Evolutionary conservation across 2,113 vertebrate species (phyloP).

Genomic region (Sula dactylatra): DNA sequence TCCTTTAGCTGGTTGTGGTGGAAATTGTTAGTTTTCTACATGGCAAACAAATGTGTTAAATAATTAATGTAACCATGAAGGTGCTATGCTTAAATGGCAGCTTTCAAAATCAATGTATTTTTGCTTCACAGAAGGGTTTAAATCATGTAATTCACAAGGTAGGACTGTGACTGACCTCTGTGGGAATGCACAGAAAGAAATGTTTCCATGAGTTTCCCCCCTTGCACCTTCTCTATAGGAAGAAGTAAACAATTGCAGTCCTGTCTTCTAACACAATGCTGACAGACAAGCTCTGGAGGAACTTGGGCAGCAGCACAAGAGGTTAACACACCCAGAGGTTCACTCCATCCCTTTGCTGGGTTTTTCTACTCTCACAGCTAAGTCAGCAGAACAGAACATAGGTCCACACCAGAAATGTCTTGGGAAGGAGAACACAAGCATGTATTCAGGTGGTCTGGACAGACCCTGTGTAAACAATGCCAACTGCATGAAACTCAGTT

Average conservation of each 20-base stretch:
- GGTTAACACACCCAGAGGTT: neutral
- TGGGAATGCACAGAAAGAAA: neutral
- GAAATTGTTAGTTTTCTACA: neutral
- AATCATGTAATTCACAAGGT: neutral
- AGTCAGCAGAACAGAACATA: neutral
- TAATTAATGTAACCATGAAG: neutral
- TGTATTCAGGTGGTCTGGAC: neutral
- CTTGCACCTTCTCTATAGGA: neutral
- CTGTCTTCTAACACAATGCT: neutral
- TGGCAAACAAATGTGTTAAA: neutral
- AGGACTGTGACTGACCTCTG: neutral
- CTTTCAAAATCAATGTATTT: neutral
- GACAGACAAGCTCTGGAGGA: neutral
- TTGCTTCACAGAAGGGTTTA: neutral
- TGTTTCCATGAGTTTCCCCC: neutral
- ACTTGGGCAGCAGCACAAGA: neutral
- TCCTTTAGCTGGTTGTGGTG: neutral
- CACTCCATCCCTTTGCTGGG: neutral
- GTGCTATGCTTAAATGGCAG: neutral
- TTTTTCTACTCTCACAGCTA: neutral
- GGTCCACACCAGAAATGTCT: rapidly evolving
- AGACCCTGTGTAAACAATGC: neutral
- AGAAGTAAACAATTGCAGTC: neutral
- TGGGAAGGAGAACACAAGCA: neutral
- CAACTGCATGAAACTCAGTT: neutral